Evolutionary conservation across 2,113 vertebrate species (phyloP).

Genomic region (Neolamprologus variostigma): DNA sequence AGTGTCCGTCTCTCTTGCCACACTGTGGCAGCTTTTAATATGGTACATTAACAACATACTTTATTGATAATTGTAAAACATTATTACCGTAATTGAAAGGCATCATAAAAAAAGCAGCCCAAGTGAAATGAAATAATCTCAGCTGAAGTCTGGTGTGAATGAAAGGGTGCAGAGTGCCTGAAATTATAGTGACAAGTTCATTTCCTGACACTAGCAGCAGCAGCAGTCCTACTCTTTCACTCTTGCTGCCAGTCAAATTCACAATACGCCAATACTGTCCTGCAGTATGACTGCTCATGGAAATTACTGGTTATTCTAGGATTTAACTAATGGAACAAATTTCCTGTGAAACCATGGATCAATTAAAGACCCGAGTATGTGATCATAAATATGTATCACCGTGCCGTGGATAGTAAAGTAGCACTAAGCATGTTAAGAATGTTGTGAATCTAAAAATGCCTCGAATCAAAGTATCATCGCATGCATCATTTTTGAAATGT

Average conservation of each 20-base stretch:
- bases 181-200: slow-evolving; percentile 38
- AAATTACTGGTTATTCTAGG: not conserved
- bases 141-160: not conserved
- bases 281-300: not conserved
- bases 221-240: slow-evolving; percentile 3
- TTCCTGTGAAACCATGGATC: not conserved
- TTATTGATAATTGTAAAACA: slow-evolving; percentile 25
- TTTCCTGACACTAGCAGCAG: slow-evolving; percentile 35
- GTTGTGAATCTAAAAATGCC: not conserved
- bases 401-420: not conserved
- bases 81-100: slow-evolving; percentile 24
- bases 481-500: slow-evolving; percentile 4
- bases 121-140: slow-evolving; percentile 22
- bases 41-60: not conserved
- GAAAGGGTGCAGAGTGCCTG: not conserved
- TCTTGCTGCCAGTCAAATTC: slow-evolving; percentile 17
- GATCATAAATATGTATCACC: not conserved
- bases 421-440: not conserved
- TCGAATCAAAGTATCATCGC: not conserved
- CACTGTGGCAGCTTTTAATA: not conserved
- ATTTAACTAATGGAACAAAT: not conserved
- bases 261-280: slow-evolving; percentile 47
- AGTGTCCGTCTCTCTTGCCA: not conserved
- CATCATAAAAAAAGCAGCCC: slow-evolving; percentile 3
- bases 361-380: not conserved